Percentiles rank a stretch among this genome's conserved stretches.
Evolutionary conservation across 2,888 invertebrate species (phyloP).

Genomic region (Odontothrips loti): DNA sequence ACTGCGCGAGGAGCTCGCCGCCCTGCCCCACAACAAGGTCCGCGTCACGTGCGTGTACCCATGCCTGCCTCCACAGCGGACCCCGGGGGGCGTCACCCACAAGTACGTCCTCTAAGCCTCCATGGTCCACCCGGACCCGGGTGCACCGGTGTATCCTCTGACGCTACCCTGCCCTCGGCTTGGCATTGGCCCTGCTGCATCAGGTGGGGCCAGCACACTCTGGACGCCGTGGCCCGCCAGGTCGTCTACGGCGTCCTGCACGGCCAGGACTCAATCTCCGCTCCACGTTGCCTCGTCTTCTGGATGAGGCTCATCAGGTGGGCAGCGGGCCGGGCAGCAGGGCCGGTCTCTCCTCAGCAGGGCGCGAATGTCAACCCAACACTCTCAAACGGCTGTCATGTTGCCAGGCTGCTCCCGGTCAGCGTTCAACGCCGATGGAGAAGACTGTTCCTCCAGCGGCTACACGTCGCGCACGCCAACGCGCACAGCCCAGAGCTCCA

Average conservation of each 20-base stretch:
- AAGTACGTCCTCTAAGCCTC: neutral
- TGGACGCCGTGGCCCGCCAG: slow-evolving; percentile 3
- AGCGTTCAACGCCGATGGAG: neutral
- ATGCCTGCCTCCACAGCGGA: neutral
- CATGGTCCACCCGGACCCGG: too few relatives aligned
- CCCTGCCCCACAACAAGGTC: neutral
- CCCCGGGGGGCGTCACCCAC: neutral
- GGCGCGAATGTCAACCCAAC: neutral
- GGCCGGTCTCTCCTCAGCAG: neutral
- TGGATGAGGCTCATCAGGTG: neutral
- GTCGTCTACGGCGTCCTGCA: neutral
- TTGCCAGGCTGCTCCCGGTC: neutral
- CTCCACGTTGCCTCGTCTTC: neutral
- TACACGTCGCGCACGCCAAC: neutral
- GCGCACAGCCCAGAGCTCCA: neutral
- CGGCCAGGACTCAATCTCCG: neutral
- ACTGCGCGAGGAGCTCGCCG: neutral
- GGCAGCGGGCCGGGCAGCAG: neutral
- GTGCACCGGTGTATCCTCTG: too few relatives aligned
- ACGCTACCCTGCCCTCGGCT: too few relatives aligned
- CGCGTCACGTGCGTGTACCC: neutral
- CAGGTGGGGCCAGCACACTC: neutral
- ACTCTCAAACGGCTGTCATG: neutral
- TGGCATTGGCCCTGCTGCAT: too few relatives aligned
- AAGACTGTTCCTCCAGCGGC: neutral